A percentile compares a stretch with the other conserved stretches of the same genome.
These are phyloP conservation scores for Taxidea taxus DNA, from an alignment of 2,113 vertebrate species.

Conservation along the genomic window DNA sequence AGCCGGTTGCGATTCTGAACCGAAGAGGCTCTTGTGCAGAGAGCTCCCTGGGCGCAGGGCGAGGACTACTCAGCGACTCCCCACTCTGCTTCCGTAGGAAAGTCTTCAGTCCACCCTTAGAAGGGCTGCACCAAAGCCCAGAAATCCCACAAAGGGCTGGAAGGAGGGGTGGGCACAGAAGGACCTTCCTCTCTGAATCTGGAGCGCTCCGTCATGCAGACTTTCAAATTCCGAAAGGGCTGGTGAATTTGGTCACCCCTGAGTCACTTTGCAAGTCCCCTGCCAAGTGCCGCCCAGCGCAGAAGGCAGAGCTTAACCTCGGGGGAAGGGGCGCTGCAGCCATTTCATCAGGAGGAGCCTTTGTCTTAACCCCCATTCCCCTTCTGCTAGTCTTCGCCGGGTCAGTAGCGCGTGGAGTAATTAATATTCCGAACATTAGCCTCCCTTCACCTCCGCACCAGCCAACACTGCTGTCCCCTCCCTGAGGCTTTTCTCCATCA, in stretches of 20 bases:
- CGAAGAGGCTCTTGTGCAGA: background rate
- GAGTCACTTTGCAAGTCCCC: background rate
- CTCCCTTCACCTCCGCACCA: background rate
- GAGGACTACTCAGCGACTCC: background rate
- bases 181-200: background rate
- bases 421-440: constrained; percentile 36
- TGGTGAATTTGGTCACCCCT: background rate
- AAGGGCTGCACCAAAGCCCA: background rate
- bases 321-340: constrained; percentile 9
- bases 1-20: background rate
- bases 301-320: background rate
- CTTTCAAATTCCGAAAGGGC: background rate
- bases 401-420: background rate
- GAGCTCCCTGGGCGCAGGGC: background rate
- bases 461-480: background rate
- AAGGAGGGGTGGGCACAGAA: background rate
- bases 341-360: constrained; percentile 37
- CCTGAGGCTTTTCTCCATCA: background rate
- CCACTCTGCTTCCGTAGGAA: background rate
- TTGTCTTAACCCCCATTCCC: constrained; percentile 59
- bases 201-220: background rate
- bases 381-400: background rate
- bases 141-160: constrained; percentile 3
- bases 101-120: background rate
- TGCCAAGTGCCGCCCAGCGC: background rate